These are phyloP conservation scores for Theonella swinhoei DNA, from an alignment of 37 sponge, comb jelly and placozoan genomes.

Conservation along the genomic window DNA sequence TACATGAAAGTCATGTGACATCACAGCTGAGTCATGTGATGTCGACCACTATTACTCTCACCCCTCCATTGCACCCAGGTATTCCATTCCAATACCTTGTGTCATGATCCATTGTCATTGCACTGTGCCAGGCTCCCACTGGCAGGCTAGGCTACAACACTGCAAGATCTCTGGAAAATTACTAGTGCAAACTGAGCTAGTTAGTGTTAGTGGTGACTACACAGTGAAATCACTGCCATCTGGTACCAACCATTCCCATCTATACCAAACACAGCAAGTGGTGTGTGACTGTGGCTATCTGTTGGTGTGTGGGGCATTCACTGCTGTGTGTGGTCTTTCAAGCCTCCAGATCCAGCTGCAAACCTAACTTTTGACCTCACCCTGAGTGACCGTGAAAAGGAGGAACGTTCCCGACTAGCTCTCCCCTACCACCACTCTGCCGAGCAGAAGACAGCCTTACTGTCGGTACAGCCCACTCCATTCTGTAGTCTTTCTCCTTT, in stretches of 20 bases:
- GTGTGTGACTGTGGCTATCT: no score
- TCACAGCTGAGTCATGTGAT: conserved; percentile 35
- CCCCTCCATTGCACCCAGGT: background rate
- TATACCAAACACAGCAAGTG: no score
- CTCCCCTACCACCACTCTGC: conserved; percentile 66
- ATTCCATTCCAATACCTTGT: no score
- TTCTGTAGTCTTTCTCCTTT: no score
- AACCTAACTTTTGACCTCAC: conserved; percentile 81
- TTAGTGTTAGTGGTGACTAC: no score
- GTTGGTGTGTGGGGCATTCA: no score
- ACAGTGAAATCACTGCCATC: no score
- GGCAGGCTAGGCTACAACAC: background rate
- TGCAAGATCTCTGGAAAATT: background rate
- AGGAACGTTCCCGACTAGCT: conserved; percentile 53
- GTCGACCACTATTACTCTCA: conserved; percentile 19
- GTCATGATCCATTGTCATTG: background rate
- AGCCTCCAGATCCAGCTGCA: conserved; percentile 83
- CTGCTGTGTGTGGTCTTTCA: no score
- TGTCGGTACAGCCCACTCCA: no score
- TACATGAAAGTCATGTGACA: conserved; percentile 48
- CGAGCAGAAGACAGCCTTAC: conserved; percentile 13
- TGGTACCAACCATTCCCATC: no score
- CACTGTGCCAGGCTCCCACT: background rate
- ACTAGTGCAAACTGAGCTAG: no score
- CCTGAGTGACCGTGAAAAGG: conserved; percentile 62